Conservation (phyloP, 2,888 invertebrate species). For the Entomobrya proxima region DNA sequence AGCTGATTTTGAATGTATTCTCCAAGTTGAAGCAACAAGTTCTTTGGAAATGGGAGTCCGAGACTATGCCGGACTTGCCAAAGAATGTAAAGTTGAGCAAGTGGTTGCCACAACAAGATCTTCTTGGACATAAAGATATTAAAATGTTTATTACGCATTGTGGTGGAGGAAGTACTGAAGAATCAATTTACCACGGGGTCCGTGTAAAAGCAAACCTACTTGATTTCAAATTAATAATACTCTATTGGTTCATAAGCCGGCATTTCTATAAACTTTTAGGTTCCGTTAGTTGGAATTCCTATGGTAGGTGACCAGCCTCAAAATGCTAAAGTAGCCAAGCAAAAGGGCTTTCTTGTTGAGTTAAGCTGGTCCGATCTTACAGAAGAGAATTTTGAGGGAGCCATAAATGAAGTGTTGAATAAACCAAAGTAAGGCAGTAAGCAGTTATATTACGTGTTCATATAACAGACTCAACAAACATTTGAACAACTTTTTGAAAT, state of each 20-base stretch:
- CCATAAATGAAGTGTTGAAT: slow-evolving; percentile 41
- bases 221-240: neutral
- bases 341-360: slow-evolving; percentile 38
- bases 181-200: slow-evolving; percentile 75
- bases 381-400: slow-evolving; percentile 38
- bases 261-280: neutral
- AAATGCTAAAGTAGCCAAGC: slow-evolving; percentile 42
- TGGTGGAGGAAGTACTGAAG: slow-evolving; percentile 41
- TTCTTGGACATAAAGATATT: slow-evolving; percentile 19
- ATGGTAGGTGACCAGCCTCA: slow-evolving; percentile 44
- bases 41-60: slow-evolving; percentile 64
- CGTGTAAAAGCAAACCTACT: neutral
- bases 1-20: slow-evolving; percentile 81
- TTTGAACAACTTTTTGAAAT: too few species aligned
- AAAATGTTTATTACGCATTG: slow-evolving; percentile 47
- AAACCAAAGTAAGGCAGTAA: slow-evolving; percentile 40
- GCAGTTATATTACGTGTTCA: neutral
- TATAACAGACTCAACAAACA: too few species aligned
- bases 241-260: neutral
- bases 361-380: slow-evolving; percentile 51
- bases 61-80: slow-evolving; percentile 61
- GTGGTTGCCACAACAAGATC: slow-evolving; percentile 62
- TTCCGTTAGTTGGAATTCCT: slow-evolving; percentile 19
- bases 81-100: slow-evolving; percentile 62
- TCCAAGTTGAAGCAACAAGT: slow-evolving; percentile 82